Base-by-base conservation (phyloP, 2,888 invertebrate species). In the Acronicta alni region DNA sequence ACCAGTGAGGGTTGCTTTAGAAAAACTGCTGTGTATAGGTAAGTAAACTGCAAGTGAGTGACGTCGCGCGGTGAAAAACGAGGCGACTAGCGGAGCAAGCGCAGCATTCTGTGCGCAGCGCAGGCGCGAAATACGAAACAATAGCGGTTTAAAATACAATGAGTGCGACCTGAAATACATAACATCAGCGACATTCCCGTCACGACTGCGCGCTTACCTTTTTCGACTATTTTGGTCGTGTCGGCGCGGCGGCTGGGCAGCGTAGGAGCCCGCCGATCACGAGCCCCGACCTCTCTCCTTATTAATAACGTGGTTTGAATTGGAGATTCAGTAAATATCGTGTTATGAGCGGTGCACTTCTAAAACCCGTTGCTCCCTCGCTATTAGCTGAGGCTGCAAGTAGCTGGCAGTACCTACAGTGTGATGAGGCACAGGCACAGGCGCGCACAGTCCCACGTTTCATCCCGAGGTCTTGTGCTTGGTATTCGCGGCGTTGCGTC, bases 141-240 rank as follows among this genome's bases (percentile, higher is more conserved):
- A 93, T 93, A 86, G 92, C 84, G 89, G 88, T 91, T 92, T 92
- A 92, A 84, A 93, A 93, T 92, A 92, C 93, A 92, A 93, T 92
- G 91, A 91, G 89, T 88, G 88, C 88, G 86, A 83, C 75, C 91
- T 86, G 85, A 89, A 90, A 90, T 88, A 89, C 89, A 89, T 87
- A 89, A 86, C 88, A 80, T 80, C 86, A 80, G 88, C 88, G 86
- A 89, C 90, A 92, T 93, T 93, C 93, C 89, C 88, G 91, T 92
- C 93, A 93, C 93, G 93, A 92, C 80, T 83, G 87, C 84, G 86
- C 83, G 84, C 82, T 87, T 87, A 86, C 92, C 92, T 92, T 91
- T 92, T 92, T 91, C 83, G 91, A 90, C 89, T 91, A 88, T 90
- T 91, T 91, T 88, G 89, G 88, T 85, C 83, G 85, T 80, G 84